Conservation (phyloP, 2,888 invertebrate species). For the Trissolcus japonicus region DNA sequence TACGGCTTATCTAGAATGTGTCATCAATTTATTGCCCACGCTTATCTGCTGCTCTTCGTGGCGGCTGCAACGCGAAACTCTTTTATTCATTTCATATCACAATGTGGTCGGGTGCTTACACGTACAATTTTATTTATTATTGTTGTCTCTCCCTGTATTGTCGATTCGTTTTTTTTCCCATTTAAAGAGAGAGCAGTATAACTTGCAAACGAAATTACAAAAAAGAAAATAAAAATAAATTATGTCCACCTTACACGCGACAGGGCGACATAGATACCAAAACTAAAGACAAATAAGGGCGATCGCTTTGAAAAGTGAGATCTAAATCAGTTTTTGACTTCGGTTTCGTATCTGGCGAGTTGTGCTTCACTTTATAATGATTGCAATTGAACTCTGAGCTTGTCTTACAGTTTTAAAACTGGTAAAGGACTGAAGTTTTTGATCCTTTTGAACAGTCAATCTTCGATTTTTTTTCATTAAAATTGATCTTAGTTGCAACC, state of each 20-base stretch:
- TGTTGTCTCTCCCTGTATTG: conserved; percentile 77
- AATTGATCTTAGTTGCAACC: conserved; percentile 49
- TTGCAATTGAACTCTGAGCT: conserved; percentile 48
- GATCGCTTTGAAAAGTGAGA: conserved; percentile 10
- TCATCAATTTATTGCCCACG: conserved; percentile 43
- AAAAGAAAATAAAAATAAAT: conserved; percentile 12
- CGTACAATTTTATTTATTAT: conserved; percentile 72
- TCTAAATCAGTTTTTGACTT: conserved; percentile 19
- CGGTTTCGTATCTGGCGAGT: conserved; percentile 23
- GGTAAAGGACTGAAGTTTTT: conserved; percentile 57
- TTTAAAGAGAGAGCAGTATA: conserved; percentile 28
- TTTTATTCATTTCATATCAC: conserved; percentile 68
- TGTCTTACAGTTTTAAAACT: conserved; percentile 66
- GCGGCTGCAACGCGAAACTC: conserved; percentile 51
- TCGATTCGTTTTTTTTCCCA: conserved; percentile 69
- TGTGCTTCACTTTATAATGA: background rate
- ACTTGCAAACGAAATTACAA: conserved; percentile 47
- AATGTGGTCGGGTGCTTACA: conserved; percentile 69
- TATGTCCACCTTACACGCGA: too few relatives aligned
- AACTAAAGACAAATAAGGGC: conserved; percentile 55
- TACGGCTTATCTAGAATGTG: conserved; percentile 42
- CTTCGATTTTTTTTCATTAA: conserved; percentile 48
- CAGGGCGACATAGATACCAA: too few relatives aligned
- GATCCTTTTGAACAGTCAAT: conserved; percentile 60
- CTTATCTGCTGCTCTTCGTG: conserved; percentile 49